Base-by-base conservation (phyloP, 2,797 vertebrate species). In the Sarcoramphus papa region DNA sequence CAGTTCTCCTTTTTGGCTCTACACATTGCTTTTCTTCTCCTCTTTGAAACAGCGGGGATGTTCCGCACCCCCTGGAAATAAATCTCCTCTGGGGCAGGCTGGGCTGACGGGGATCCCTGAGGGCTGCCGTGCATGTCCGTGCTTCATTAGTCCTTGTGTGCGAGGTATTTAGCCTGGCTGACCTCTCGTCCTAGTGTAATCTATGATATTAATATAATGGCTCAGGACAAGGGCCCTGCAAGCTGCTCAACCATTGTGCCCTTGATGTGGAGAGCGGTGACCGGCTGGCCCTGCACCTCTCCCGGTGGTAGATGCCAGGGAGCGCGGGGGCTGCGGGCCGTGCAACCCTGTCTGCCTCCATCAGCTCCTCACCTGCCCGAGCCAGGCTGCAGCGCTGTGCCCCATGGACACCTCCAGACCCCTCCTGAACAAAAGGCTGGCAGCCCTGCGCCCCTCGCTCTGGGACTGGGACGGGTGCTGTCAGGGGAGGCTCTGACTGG, bases 291-390 rank as follows among this genome's bases (percentile, higher is more conserved):
- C 64, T n/a, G 51, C 51, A 40, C n/a, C 28, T 81, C 62, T 69
- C 45, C 57, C 2, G 8, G 25, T 0, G 0, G 20, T 11, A 84
- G 48, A 24, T 40, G 9, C 13, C 4, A 22, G 22, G 22, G 45
- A 60, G 4, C 0, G 1, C 0, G 0, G n/a, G 43, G 20, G 23
- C 41, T 60, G 75, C 0, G 0, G 25, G 30, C n/a, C 0, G 0
- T n/a, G 48, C 33, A 27, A 45, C 43, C 14, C 1, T 0, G 7
- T 14, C 45, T 72, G 59, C 19, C 12, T 20, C 70, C n/a, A 7
- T 7, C 68, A 50, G 22, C 31, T 82, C 51, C 60, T 89, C 79
- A 31, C 14, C 72, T 65, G 48, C 43, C 19, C 0, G 0, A 53
- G 62, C 40, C 59, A 62, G 60, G 54, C 69, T 60, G 65, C 1